Evolutionary conservation across 2,797 vertebrate genomes (phyloP).

Genomic region (Coranthus polyacanthus): DNA sequence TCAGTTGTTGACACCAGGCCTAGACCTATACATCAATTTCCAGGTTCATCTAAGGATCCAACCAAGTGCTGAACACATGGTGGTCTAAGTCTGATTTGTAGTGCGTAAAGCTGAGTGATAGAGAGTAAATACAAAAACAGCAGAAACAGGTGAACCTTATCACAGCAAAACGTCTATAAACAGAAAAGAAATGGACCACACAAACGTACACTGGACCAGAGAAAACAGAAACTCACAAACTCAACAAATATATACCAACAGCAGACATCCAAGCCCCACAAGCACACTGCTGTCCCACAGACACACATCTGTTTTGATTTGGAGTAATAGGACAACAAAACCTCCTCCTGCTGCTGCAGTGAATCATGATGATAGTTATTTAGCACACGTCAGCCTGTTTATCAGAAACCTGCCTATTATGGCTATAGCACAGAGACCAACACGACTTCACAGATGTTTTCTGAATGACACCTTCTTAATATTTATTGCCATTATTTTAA

Average conservation of each 20-base stretch:
- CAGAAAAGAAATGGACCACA: conserved; percentile 50
- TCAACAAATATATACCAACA: conserved; percentile 18
- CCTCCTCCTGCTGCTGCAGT: conserved; percentile 26
- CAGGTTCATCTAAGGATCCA: conserved; percentile 15
- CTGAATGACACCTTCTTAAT: conserved; percentile 3
- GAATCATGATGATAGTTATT: conserved; percentile 28
- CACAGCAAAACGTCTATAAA: conserved; percentile 33
- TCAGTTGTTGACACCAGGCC: background rate
- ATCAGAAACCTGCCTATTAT: conserved; percentile 24
- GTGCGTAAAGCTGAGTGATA: conserved; percentile 17
- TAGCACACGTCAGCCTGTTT: conserved; percentile 37
- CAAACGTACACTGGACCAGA: conserved; percentile 8
- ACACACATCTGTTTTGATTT: conserved; percentile 59
- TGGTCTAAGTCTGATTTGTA: conserved; percentile 15
- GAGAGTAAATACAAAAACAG: conserved; percentile 32
- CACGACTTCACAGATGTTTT: conserved; percentile 16
- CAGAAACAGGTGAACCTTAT: conserved; percentile 14
- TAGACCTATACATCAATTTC: background rate
- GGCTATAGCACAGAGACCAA: background rate
- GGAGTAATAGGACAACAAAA: conserved; percentile 31
- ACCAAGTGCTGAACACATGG: conserved; percentile 37
- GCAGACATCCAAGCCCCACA: conserved; percentile 15
- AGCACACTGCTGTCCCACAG: conserved; percentile 11
- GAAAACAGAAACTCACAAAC: conserved; percentile 8
- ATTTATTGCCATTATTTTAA: background rate